Percentiles rank a stretch among this genome's conserved stretches.
These are phyloP conservation scores for Pemphigus obesinymphae DNA, from an alignment of 1,140 invertebrate species.

Conservation along the genomic window DNA sequence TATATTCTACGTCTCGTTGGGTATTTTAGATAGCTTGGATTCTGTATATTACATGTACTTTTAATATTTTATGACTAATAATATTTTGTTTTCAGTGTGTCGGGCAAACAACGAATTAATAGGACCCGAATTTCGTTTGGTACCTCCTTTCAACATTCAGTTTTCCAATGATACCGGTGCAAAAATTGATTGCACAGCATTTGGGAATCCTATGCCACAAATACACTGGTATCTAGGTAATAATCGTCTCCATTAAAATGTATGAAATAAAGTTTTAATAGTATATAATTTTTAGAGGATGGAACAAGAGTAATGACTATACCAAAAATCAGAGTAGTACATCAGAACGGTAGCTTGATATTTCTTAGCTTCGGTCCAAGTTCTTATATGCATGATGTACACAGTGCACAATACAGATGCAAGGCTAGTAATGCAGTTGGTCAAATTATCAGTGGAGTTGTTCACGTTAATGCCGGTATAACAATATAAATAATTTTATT, in stretches of 20 bases:
- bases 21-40: too few relatives aligned
- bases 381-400: constrained; percentile 51
- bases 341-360: constrained; percentile 53
- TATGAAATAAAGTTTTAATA: background rate
- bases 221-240: constrained; percentile 64
- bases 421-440: constrained; percentile 54
- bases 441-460: constrained; percentile 53
- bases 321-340: constrained; percentile 44
- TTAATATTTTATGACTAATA: too few relatives aligned
- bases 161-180: constrained; percentile 80
- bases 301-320: constrained; percentile 44
- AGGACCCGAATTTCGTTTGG: constrained; percentile 68
- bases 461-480: constrained; percentile 58
- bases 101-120: constrained; percentile 58
- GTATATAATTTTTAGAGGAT: constrained; percentile 42
- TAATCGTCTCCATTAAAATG: background rate
- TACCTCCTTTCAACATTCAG: constrained; percentile 74
- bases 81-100: constrained; percentile 9
- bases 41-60: too few relatives aligned
- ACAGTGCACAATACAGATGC: constrained; percentile 53
- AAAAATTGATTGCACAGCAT: constrained; percentile 72
- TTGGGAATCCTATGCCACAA: constrained; percentile 68
- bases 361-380: constrained; percentile 52
- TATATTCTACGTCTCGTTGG: too few relatives aligned
- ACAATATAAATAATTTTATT: background rate